Conservation (phyloP, 2,888 invertebrate genomes). For the Anoncus sp. region DNA sequence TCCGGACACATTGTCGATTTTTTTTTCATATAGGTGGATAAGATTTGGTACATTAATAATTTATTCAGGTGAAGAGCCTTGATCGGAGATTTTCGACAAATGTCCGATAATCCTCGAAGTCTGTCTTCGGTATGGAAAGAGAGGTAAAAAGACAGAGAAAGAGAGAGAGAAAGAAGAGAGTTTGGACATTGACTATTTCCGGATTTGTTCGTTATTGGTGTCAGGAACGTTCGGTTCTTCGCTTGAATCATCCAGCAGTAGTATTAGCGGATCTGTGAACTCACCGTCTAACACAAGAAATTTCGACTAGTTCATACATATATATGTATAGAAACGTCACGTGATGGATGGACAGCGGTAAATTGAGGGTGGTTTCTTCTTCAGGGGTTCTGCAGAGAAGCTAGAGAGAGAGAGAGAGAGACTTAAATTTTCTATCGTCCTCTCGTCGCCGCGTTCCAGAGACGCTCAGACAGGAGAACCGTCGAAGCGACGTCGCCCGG, state of each 20-base stretch:
- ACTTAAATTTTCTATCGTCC: constrained; percentile 76
- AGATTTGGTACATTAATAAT: too few species aligned
- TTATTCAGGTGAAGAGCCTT: constrained; percentile 19
- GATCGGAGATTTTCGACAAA: constrained; percentile 30
- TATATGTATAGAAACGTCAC: constrained; percentile 34
- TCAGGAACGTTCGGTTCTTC: constrained; percentile 39
- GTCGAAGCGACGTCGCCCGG: constrained; percentile 52
- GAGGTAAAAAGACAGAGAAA: not conserved
- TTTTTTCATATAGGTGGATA: too few species aligned
- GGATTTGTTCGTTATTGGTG: constrained; percentile 50
- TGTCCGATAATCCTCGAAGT: constrained; percentile 36
- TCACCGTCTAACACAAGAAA: constrained; percentile 21
- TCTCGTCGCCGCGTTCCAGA: constrained; percentile 67
- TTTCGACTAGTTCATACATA: constrained; percentile 6
- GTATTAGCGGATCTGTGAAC: constrained; percentile 27
- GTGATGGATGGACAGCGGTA: constrained; percentile 69
- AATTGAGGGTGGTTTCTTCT: constrained; percentile 69
- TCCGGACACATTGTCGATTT: not conserved
- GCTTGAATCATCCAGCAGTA: constrained; percentile 25
- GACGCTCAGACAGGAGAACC: constrained; percentile 70
- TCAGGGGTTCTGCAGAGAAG: constrained; percentile 37
- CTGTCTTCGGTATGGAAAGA: not conserved
- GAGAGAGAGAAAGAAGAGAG: not conserved
- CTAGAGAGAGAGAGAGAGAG: constrained; percentile 61
- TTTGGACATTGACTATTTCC: constrained; percentile 46